A percentile compares a stretch with the other conserved stretches of the same genome.
Conservation (phyloP, 2,113 vertebrate genomes). For the Protobothrops mucrosquamatus region DNA sequence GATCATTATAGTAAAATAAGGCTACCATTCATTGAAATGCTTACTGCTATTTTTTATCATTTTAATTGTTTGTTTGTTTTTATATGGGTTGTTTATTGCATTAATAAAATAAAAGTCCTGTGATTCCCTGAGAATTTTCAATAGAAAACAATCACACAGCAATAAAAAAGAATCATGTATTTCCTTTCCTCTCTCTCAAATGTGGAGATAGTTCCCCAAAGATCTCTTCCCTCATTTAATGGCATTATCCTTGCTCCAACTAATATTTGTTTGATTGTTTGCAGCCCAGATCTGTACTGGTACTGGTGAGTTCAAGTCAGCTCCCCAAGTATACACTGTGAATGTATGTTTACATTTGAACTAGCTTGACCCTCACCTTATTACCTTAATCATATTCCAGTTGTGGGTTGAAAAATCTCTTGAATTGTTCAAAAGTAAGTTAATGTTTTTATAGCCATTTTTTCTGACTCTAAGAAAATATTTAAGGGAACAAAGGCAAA, state of each 20-base stretch:
- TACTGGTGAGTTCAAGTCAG: not conserved
- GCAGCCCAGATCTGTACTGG: not conserved
- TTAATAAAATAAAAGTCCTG: not conserved
- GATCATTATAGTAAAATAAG: not conserved
- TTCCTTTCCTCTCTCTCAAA: not conserved
- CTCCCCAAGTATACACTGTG: not conserved
- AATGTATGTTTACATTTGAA: not conserved
- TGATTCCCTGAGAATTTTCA: not conserved
- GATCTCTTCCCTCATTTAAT: not conserved
- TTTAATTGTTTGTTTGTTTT: not conserved
- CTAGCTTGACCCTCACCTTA: not conserved
- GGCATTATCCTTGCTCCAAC: not conserved
- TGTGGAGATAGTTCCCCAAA: not conserved
- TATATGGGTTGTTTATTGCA: not conserved
- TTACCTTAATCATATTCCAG: not conserved
- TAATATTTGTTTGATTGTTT: not conserved
- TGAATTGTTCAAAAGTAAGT: not conserved
- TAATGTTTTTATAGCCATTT: not conserved
- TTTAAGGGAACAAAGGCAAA: not conserved
- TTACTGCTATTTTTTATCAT: not conserved
- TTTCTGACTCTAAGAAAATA: conserved; percentile 2
- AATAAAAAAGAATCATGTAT: not conserved
- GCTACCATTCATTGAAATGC: not conserved
- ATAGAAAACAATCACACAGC: not conserved
- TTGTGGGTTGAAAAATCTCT: not conserved